These are phyloP conservation scores for Phalacrocorax pelagicus DNA, from an alignment of 2,113 vertebrate genomes.

Conservation along the genomic window DNA sequence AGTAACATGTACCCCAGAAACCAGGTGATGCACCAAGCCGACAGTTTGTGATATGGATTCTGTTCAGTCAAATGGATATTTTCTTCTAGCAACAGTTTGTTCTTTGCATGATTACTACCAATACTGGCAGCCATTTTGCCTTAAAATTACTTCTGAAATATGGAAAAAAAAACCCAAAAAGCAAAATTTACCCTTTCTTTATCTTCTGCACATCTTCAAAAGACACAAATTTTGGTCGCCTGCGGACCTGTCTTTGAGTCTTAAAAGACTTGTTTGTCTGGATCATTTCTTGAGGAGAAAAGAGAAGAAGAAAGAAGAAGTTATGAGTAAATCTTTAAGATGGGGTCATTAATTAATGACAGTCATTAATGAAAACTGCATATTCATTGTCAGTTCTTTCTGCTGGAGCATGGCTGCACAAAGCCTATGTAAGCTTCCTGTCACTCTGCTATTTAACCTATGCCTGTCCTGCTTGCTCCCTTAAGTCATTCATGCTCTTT, in stretches of 20 bases:
- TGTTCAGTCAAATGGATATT: neutral
- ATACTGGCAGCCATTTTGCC: neutral
- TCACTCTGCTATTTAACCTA: neutral
- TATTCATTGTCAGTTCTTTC: neutral
- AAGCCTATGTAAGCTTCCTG: neutral
- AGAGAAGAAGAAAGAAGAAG: neutral
- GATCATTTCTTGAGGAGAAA: conserved; percentile 76
- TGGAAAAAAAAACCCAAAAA: neutral
- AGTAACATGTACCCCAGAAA: neutral
- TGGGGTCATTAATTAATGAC: neutral
- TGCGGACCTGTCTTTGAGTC: conserved; percentile 77
- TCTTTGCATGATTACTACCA: neutral
- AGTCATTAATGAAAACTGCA: neutral
- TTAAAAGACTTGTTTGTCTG: conserved; percentile 79
- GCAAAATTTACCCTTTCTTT: conserved; percentile 58
- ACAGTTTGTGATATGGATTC: neutral
- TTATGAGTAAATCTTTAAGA: neutral
- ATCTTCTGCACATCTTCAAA: conserved; percentile 77
- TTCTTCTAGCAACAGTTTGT: neutral
- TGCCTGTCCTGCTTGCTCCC: neutral
- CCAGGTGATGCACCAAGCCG: neutral
- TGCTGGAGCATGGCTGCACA: neutral
- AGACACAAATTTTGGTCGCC: conserved; percentile 88
- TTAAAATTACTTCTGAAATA: neutral
- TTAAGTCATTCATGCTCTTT: neutral